A percentile compares a stretch with the other conserved stretches of the same genome.
Conservation (phyloP, 2,797 vertebrate genomes). For the Crypturellus tataupa region DNA sequence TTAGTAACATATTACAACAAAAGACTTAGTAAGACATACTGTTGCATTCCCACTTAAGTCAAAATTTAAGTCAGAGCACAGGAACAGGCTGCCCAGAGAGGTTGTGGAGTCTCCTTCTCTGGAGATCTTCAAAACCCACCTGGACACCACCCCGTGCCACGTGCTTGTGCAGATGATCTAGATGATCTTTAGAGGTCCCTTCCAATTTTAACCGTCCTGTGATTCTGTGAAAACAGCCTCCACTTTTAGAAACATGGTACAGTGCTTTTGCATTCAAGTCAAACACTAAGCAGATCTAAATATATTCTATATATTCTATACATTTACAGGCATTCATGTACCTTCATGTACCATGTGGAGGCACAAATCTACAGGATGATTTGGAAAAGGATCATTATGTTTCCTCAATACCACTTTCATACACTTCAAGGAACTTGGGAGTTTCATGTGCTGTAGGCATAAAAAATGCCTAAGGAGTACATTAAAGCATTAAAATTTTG, state of each 20-base stretch:
- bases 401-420: neutral
- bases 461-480: neutral
- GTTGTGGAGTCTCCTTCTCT: too few species aligned
- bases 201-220: too few species aligned
- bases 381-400: neutral
- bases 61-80: neutral
- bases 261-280: neutral
- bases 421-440: neutral
- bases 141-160: too few species aligned
- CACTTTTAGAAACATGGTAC: neutral
- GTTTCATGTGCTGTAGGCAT: neutral
- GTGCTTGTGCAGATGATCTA: too few species aligned
- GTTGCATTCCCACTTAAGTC: neutral
- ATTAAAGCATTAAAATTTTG: constrained; percentile 9
- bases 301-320: neutral
- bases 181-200: too few species aligned
- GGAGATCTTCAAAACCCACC: too few species aligned
- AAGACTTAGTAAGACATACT: neutral
- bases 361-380: neutral
- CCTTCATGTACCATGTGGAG: neutral
- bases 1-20: neutral
- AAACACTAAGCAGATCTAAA: neutral
- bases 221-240: too few species aligned
- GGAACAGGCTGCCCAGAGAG: too few species aligned
- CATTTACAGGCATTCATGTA: neutral